These are phyloP conservation scores for Scortum barcoo DNA, from an alignment of 2,113 vertebrate genomes.

Conservation along the genomic window DNA sequence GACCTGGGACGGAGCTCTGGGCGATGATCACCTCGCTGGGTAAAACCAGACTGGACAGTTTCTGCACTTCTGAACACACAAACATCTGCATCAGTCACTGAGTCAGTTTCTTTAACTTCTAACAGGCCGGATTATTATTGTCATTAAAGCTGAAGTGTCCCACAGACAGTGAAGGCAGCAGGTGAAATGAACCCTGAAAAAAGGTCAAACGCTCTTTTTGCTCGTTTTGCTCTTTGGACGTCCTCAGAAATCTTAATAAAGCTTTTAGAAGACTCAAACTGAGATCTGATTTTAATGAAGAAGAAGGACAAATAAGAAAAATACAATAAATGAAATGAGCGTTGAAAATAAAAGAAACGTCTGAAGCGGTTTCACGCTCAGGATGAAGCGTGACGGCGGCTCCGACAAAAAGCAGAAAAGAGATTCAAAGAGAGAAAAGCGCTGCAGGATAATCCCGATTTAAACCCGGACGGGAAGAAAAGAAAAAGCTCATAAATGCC, in stretches of 20 bases:
- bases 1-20: slow-evolving; percentile 94
- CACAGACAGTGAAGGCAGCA: not conserved
- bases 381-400: slow-evolving; percentile 7
- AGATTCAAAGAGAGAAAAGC: slow-evolving; percentile 15
- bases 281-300: not conserved
- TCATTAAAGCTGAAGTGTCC: not conserved
- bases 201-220: slow-evolving; percentile 16
- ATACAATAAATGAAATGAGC: not conserved
- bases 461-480: not conserved
- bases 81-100: too few relatives aligned
- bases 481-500: not conserved
- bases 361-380: slow-evolving; percentile 84
- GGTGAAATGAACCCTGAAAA: not conserved
- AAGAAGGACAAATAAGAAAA: not conserved
- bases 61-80: slow-evolving; percentile 91
- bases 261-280: not conserved
- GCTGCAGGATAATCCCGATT: not conserved
- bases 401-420: slow-evolving; percentile 35
- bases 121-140: too few relatives aligned
- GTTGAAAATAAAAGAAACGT: slow-evolving; percentile 76
- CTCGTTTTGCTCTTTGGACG: too few relatives aligned
- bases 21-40: slow-evolving; percentile 97
- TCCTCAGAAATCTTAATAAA: not conserved
- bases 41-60: slow-evolving; percentile 95
- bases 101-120: too few relatives aligned